A percentile compares a stretch with the other conserved stretches of the same genome.
Evolutionary conservation across 2,888 invertebrate species (phyloP).

Genomic region (Prosapia bicincta): DNA sequence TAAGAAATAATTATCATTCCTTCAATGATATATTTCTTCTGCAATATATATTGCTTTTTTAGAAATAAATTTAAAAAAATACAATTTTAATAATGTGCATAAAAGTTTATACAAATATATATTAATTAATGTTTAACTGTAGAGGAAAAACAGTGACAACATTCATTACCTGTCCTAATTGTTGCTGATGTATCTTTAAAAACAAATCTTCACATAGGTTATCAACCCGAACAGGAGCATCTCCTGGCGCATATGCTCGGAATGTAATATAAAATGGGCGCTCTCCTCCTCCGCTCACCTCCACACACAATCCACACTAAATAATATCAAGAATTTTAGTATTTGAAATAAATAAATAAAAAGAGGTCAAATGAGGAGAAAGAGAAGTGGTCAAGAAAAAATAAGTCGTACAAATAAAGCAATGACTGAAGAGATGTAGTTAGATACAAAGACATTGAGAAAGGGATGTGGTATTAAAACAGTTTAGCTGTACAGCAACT

Average conservation of each 20-base stretch:
- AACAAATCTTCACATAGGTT: slow-evolving; percentile 81
- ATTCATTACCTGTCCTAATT: slow-evolving; percentile 44
- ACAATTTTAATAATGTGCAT: not conserved
- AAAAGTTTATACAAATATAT: not conserved
- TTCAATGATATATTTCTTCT: no score
- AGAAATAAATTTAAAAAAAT: no score
- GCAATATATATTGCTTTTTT: no score
- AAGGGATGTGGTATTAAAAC: no score
- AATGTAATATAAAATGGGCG: slow-evolving; percentile 72
- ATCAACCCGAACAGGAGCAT: slow-evolving; percentile 78
- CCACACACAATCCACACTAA: slow-evolving; percentile 65
- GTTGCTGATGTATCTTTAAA: slow-evolving; percentile 69
- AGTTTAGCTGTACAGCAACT: no score
- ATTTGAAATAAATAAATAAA: no score
- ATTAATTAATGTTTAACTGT: not conserved
- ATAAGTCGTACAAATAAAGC: no score
- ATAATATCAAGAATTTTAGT: slow-evolving; percentile 38
- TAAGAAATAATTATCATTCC: no score
- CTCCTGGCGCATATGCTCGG: slow-evolving; percentile 67
- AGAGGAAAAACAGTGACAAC: not conserved
- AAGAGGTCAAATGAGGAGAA: no score
- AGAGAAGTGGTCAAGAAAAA: no score
- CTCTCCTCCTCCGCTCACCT: slow-evolving; percentile 69
- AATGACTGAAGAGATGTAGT: no score
- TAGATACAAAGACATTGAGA: no score